Conservation (phyloP, 2,888 invertebrate species). For the Galerucella nymphaeae region DNA sequence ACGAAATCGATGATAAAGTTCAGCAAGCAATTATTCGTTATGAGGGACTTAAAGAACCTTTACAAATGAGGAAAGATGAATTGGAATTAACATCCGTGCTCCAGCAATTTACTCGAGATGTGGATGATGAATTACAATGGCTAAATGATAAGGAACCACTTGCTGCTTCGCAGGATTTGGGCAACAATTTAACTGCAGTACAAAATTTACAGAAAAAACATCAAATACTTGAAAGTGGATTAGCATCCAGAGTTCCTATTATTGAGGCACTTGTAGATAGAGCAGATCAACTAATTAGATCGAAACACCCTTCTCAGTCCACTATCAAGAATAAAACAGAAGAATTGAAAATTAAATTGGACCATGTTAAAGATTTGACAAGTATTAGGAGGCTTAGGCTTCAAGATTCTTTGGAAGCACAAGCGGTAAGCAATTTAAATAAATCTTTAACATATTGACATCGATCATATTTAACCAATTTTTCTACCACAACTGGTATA, state of each 20-base stretch:
- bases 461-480: too few relatives aligned
- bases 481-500: too few relatives aligned
- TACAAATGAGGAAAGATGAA: constrained; percentile 91
- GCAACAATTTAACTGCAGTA: constrained; percentile 75
- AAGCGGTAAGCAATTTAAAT: constrained; percentile 70
- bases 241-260: constrained; percentile 87
- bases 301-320: constrained; percentile 86
- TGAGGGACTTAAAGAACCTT: constrained; percentile 81
- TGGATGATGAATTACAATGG: constrained; percentile 94
- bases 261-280: constrained; percentile 79
- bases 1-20: constrained; percentile 83
- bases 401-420: constrained; percentile 84
- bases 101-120: constrained; percentile 91
- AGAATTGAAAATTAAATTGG: constrained; percentile 76
- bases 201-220: constrained; percentile 95
- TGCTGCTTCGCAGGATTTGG: constrained; percentile 77
- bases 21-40: constrained; percentile 72
- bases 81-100: constrained; percentile 89
- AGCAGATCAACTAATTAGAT: constrained; percentile 82
- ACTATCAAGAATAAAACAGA: constrained; percentile 77
- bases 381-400: constrained; percentile 78
- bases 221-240: constrained; percentile 88
- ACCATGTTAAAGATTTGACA: constrained; percentile 78
- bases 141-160: constrained; percentile 80
- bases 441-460: background rate